A percentile compares a stretch with the other conserved stretches of the same genome.
Conservation (phyloP, 1,140 invertebrate species). For the Brachionus calyciflorus region DNA sequence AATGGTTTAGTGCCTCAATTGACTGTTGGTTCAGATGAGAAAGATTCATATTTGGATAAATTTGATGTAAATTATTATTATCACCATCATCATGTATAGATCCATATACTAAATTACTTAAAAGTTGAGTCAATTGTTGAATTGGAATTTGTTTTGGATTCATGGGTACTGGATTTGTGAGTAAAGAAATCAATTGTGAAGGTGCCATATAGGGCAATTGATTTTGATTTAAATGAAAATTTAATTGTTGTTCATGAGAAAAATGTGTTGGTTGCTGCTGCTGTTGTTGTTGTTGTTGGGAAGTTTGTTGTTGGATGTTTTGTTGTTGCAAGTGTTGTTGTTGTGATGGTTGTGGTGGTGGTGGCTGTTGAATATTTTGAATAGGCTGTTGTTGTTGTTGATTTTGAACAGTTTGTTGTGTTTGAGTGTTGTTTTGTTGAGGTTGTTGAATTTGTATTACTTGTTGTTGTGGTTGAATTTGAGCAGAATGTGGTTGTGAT, state of each 20-base stretch:
- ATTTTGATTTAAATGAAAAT: neutral
- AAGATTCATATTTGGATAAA: conserved; percentile 6
- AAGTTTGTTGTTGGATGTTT: neutral
- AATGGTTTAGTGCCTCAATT: neutral
- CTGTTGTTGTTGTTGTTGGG: neutral
- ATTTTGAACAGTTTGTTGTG: neutral
- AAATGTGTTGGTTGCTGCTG: neutral
- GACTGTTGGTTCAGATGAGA: neutral
- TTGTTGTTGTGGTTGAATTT: too few relatives aligned
- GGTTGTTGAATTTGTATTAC: neutral
- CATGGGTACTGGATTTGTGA: neutral
- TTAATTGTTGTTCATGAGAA: neutral
- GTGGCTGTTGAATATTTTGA: neutral
- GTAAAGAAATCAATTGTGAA: neutral
- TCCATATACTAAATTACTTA: conserved; percentile 1
- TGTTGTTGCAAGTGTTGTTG: neutral
- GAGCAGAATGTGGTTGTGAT: too few relatives aligned
- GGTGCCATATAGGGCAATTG: too few relatives aligned
- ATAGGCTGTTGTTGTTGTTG: neutral
- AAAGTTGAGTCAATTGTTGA: neutral
- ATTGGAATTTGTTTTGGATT: conserved; percentile 16
- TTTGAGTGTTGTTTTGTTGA: too few relatives aligned
- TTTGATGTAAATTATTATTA: neutral
- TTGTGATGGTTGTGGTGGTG: neutral
- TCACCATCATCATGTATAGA: conserved; percentile 12